phyloP scores from a whole-genome alignment of 2,888 invertebrate species.

The Drosophila pegasa region DNA sequence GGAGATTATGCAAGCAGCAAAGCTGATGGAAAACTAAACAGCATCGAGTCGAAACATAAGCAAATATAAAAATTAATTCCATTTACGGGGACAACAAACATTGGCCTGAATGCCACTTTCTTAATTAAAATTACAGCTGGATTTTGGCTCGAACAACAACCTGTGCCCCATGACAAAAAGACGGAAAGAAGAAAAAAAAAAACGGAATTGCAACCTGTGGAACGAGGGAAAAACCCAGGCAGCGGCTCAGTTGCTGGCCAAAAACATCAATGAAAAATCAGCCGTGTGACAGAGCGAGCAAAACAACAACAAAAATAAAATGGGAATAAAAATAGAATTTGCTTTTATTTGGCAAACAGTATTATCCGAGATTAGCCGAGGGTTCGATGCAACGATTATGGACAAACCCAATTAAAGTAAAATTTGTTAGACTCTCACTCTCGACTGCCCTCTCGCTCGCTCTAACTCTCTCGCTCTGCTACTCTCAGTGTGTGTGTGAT shows the following conservation, averaged over 20 bases:
- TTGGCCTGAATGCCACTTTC: constrained; percentile 15
- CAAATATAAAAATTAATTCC: constrained; percentile 36
- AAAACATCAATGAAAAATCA: constrained; percentile 53
- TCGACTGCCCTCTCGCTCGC: neutral
- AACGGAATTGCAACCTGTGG: constrained; percentile 39
- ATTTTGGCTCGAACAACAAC: constrained; percentile 18
- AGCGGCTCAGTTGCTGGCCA: constrained; percentile 4
- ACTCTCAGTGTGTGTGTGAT: constrained; percentile 54
- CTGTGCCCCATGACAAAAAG: constrained; percentile 8
- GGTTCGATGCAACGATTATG: constrained; percentile 82
- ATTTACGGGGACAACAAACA: constrained; percentile 31
- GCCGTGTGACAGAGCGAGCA: constrained; percentile 16
- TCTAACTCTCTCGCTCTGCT: constrained; percentile 4
- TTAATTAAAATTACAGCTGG: constrained; percentile 33
- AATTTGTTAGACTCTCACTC: constrained; percentile 50
- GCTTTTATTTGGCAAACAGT: constrained; percentile 82
- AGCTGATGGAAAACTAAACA: constrained; percentile 24
- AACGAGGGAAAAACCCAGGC: constrained; percentile 11
- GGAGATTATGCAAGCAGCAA: constrained; percentile 9
- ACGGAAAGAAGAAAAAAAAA: neutral
- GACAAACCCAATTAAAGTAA: constrained; percentile 83
- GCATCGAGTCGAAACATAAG: constrained; percentile 11
- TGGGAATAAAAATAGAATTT: constrained; percentile 76
- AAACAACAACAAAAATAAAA: constrained; percentile 63
- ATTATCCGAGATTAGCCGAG: constrained; percentile 83